phyloP scores from a whole-genome alignment of 1,140 invertebrate species.

The Panagrolaimus sp. region DNA sequence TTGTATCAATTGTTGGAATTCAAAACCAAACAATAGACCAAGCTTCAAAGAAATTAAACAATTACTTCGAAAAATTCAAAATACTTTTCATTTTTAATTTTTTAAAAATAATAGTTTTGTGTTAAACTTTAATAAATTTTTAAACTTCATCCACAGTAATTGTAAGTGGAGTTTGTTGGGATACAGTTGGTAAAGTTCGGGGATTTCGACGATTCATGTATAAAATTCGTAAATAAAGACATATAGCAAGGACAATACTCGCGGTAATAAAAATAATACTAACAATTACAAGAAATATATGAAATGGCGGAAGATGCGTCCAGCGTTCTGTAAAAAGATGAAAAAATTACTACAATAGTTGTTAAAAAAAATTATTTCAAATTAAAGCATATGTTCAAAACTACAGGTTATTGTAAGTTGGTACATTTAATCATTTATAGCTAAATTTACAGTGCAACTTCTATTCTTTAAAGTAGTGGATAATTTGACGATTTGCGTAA shows the following conservation, averaged over 20 bases:
- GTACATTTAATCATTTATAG: too few species aligned
- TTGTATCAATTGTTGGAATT: not conserved
- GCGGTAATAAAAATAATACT: not conserved
- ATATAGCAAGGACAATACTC: not conserved
- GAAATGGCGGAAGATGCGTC: not conserved
- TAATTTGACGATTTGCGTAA: too few species aligned
- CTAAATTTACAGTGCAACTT: too few species aligned
- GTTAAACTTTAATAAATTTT: not conserved
- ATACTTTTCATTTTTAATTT: conserved; percentile 14
- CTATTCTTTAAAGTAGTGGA: too few species aligned
- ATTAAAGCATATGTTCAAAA: too few species aligned
- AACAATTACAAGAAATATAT: not conserved
- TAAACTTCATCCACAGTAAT: conserved; percentile 14
- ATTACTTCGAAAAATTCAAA: not conserved
- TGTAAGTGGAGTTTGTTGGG: not conserved
- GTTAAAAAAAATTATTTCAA: too few species aligned
- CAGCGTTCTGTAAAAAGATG: too few species aligned
- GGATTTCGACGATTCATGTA: not conserved
- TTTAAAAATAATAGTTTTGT: not conserved
- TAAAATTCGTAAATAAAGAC: not conserved
- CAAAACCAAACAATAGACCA: not conserved
- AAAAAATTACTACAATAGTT: too few species aligned
- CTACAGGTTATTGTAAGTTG: too few species aligned
- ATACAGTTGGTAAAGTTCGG: not conserved
- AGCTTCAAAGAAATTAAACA: conserved; percentile 9